Evolutionary conservation across 2,888 invertebrate genomes (phyloP).

Genomic region (Pantelozetes paolii): DNA sequence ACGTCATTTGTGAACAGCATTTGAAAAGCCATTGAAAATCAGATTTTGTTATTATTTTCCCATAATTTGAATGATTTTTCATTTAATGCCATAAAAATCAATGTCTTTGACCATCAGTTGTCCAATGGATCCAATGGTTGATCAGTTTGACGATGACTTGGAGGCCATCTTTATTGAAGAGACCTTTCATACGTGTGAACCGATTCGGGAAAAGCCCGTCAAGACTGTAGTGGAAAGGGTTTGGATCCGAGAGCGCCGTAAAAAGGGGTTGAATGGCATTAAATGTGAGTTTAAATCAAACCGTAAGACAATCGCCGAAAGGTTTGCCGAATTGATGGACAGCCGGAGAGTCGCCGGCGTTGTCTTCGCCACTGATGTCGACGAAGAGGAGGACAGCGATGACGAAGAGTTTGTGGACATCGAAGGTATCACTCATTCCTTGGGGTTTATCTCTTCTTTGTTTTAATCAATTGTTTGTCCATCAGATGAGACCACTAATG

Average conservation of each 20-base stretch:
- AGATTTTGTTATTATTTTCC: too few species aligned
- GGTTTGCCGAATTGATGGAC: neutral
- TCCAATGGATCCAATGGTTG: too few species aligned
- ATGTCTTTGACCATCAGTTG: too few species aligned
- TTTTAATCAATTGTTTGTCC: neutral
- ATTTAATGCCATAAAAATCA: too few species aligned
- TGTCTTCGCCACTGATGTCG: neutral
- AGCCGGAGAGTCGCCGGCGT: neutral
- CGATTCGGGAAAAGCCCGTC: conserved; percentile 11
- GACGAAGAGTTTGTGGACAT: neutral
- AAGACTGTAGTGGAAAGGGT: neutral
- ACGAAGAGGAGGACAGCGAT: neutral
- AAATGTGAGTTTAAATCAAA: neutral
- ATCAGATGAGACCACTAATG: neutral
- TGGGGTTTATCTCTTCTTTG: neutral
- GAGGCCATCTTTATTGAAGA: neutral
- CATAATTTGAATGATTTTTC: too few species aligned
- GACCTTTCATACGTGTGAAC: conserved; percentile 6
- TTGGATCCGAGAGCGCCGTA: neutral
- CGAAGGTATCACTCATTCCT: neutral
- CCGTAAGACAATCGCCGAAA: neutral
- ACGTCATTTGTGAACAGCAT: too few species aligned
- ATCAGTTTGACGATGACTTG: too few species aligned
- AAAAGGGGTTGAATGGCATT: neutral
- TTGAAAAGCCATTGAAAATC: too few species aligned